phyloP scores from a whole-genome alignment of 2,888 invertebrate species.

The Julus scandinavius region DNA sequence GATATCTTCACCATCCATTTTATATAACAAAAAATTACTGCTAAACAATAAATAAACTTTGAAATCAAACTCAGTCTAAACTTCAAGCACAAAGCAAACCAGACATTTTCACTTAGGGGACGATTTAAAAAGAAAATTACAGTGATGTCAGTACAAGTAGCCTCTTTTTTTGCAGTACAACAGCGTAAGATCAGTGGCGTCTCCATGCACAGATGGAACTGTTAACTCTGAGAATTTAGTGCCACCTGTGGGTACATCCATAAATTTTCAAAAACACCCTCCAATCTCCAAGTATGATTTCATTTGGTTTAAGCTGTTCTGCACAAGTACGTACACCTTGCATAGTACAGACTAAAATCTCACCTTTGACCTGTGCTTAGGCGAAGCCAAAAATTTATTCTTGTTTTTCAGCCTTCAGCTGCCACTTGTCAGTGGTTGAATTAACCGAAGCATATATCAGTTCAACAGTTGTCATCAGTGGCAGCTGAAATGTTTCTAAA shows the following conservation, averaged over 20 bases:
- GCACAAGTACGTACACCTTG: too few species aligned
- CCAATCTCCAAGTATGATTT: neutral
- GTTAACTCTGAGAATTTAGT: neutral
- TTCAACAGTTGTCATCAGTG: neutral
- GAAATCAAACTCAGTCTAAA: neutral
- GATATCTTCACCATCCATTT: neutral
- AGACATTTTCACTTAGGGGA: neutral
- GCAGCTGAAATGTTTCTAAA: neutral
- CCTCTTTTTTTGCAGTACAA: neutral
- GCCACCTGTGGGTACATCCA: neutral
- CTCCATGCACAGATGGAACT: neutral
- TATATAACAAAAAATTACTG: neutral
- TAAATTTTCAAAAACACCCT: too few species aligned
- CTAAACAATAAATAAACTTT: conserved; percentile 28
- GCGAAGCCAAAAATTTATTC: neutral
- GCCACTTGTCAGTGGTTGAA: neutral
- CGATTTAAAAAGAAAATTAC: neutral
- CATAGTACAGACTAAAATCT: neutral
- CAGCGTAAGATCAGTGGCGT: neutral
- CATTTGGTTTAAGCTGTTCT: neutral
- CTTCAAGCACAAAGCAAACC: neutral
- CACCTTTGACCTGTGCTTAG: neutral
- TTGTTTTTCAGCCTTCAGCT: neutral
- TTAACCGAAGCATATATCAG: neutral
- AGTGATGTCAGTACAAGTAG: neutral